Evolutionary conservation across 53 echinoderm and acorn worm species (phyloP), one percentile per base, ranked within the genome.

Genomic region (Hippasteria phrygiana): DNA sequence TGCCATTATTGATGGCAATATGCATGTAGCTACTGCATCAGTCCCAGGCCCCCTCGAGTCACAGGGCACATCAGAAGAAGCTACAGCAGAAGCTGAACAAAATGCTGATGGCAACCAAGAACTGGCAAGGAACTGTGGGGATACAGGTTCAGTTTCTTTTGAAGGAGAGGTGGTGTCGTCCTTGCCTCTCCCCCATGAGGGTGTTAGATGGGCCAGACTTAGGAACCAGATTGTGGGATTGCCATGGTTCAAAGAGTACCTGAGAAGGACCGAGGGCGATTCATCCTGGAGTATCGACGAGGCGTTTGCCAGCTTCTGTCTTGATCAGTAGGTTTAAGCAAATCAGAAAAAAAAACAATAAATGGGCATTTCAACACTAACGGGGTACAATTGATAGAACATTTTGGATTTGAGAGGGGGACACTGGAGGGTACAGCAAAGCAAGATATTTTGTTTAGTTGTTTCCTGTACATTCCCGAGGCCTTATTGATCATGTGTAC

Each of bases 251-350:
- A 35, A 69, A 26, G 38, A 50, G 14, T 85, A 85, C 35, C 27
- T 85, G 50, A 71, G 36, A n/a, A 20, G 66, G 83, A 69, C 45
- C 8, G 71, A 70, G 13, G 81, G 65, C 38, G 35, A 69, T 35
- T 36, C 70, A 2, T 36, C 71, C 12, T 85, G 85, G 85, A 70
- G 70, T 71, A 37, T 85, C 12, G 71, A 85, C 27, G 85, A 85
- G 54, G 85, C 71, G 12, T 85, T 85, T 71, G 71, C 71, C 12
- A 85, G 85, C 85, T 85, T 51, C 70, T 85, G 85, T 85, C 85
- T 85, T 47, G 85, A 85, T 50, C 70, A 54, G 85, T 85, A 22
- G 39, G 51, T n/a, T n/a, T n/a, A n/a, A n/a, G n/a, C n/a, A n/a
- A n/a, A n/a, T n/a, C n/a, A n/a, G n/a, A n/a, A n/a, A n/a, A n/a